Percentiles rank a stretch among this genome's conserved stretches.
phyloP scores from a whole-genome alignment of 2,888 invertebrate genomes.

The Hemaris fuciformis region DNA sequence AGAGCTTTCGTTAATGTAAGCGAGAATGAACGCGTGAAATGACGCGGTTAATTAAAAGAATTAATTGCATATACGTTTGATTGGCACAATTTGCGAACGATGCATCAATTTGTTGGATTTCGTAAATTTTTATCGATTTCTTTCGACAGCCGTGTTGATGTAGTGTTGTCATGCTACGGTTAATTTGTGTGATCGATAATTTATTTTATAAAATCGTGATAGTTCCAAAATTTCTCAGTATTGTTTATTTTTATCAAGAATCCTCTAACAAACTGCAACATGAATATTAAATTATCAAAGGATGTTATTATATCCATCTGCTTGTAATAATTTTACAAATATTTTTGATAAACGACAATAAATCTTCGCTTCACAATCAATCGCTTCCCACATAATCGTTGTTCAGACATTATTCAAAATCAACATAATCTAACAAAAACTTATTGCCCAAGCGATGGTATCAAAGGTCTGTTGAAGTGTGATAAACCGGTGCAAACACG shows the following conservation, averaged over 20 bases:
- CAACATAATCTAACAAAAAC: not conserved
- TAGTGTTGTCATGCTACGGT: not conserved
- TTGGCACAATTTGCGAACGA: not conserved
- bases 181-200: not conserved
- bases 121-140: not conserved
- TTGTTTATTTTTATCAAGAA: too few relatives aligned
- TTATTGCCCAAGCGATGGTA: not conserved
- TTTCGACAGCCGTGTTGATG: not conserved
- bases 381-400: not conserved
- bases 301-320: too few relatives aligned
- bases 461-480: constrained; percentile 21
- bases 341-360: too few relatives aligned
- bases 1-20: constrained; percentile 11
- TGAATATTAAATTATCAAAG: too few relatives aligned
- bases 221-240: too few relatives aligned
- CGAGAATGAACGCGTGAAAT: not conserved
- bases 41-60: not conserved
- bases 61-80: not conserved
- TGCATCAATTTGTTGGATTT: not conserved
- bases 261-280: too few relatives aligned
- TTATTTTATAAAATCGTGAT: too few relatives aligned
- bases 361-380: too few relatives aligned
- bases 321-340: too few relatives aligned
- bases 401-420: not conserved
- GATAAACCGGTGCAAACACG: constrained; percentile 24